Evolutionary conservation across 2,113 vertebrate genomes (phyloP).

Genomic region (Zosterops pallidus): DNA sequence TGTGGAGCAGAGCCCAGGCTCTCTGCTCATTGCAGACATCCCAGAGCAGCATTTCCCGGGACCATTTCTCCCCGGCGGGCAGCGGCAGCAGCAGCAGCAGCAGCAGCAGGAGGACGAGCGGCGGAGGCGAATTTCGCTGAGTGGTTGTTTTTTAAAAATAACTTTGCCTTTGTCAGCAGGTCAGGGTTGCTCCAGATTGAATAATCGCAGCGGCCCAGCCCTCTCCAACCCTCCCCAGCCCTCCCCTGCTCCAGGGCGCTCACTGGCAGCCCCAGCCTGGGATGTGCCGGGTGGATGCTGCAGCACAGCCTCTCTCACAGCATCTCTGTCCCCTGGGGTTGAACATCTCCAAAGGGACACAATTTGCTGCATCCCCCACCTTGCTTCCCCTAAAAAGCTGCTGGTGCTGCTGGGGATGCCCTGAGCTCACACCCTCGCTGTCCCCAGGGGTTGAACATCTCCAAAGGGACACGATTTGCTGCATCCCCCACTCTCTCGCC

Average conservation of each 20-base stretch:
- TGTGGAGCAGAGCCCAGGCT: fast-evolving
- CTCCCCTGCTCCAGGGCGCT: constrained; percentile 44
- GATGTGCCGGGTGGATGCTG: background rate
- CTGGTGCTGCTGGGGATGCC: background rate
- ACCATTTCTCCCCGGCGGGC: background rate
- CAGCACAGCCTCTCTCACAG: background rate
- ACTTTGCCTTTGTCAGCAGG: constrained; percentile 74
- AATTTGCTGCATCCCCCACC: background rate
- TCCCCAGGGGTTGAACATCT: background rate
- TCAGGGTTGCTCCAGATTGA: constrained; percentile 69
- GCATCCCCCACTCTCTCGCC: too few relatives aligned
- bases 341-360: fast-evolving
- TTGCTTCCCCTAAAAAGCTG: background rate
- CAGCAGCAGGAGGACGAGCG: constrained; percentile 20
- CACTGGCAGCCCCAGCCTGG: background rate
- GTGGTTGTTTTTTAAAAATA: constrained; percentile 73
- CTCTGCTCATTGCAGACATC: background rate
- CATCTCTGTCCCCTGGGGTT: background rate
- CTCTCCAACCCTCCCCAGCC: constrained; percentile 1
- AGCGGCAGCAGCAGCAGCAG: constrained; percentile 33
- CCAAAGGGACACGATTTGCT: fast-evolving
- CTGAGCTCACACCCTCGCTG: background rate
- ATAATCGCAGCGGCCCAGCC: constrained; percentile 40
- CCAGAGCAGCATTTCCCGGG: background rate
- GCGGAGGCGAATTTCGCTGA: constrained; percentile 61